These are phyloP conservation scores for Drosophila neonasuta DNA, from an alignment of 2,888 invertebrate genomes.

Conservation along the genomic window DNA sequence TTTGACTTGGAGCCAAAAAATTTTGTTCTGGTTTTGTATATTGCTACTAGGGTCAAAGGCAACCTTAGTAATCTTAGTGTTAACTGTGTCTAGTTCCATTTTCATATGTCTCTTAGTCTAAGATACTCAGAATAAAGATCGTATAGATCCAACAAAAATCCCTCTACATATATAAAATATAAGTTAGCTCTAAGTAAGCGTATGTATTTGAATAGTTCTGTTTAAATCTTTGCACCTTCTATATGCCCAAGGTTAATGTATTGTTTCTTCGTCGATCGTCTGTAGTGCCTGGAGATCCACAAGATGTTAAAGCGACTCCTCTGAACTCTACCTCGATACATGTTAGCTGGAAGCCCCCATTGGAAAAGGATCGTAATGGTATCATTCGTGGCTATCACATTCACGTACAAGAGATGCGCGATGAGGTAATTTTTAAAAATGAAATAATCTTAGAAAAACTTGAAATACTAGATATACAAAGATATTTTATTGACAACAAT, in stretches of 20 bases:
- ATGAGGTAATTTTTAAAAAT: slow-evolving; percentile 85
- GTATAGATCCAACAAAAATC: background rate
- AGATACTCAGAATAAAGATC: slow-evolving; percentile 58
- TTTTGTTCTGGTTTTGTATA: slow-evolving; percentile 70
- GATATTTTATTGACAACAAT: background rate
- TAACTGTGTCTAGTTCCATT: slow-evolving; percentile 48
- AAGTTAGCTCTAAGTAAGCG: slow-evolving; percentile 43
- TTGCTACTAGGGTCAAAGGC: slow-evolving; percentile 58
- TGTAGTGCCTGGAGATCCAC: slow-evolving; percentile 98
- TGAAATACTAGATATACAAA: too few relatives aligned
- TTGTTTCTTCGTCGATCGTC: slow-evolving; percentile 50
- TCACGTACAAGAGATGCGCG: slow-evolving; percentile 94
- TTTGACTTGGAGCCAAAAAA: slow-evolving; percentile 61
- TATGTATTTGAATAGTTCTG: slow-evolving; percentile 29
- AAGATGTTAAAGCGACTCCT: slow-evolving; percentile 93
- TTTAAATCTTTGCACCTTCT: slow-evolving; percentile 21
- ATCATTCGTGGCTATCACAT: slow-evolving; percentile 98
- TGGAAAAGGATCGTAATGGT: slow-evolving; percentile 95
- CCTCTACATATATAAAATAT: slow-evolving; percentile 24
- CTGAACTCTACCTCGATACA: slow-evolving; percentile 98
- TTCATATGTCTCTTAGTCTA: slow-evolving; percentile 42
- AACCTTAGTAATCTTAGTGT: slow-evolving; percentile 54
- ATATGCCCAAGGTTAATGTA: slow-evolving; percentile 48
- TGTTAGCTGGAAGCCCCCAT: slow-evolving; percentile 97
- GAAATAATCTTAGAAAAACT: too few relatives aligned